Evolutionary conservation across 53 echinoderm and acorn worm species (phyloP).

Genomic region (Luidia sarsii): DNA sequence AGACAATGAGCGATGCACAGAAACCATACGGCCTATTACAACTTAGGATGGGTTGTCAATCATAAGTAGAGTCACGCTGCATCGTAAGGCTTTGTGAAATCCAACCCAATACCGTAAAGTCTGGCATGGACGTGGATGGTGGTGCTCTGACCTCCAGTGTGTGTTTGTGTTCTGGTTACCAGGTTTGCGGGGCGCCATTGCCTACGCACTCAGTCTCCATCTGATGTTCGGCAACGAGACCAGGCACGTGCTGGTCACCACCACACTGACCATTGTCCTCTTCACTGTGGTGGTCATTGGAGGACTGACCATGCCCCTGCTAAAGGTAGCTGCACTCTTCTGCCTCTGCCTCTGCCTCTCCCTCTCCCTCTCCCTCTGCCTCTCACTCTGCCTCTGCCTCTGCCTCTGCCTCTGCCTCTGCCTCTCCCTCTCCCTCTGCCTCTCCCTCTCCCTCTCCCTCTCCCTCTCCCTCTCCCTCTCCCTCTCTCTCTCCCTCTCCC

Average conservation of each 20-base stretch:
- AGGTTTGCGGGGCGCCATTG: slow-evolving; percentile 96
- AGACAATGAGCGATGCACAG: no score
- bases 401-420: background rate
- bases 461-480: background rate
- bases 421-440: background rate
- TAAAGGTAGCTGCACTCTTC: slow-evolving; percentile 65
- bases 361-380: background rate
- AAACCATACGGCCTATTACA: no score
- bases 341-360: background rate
- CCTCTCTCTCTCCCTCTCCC: background rate
- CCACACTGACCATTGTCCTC: slow-evolving; percentile 80
- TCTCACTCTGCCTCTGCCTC: background rate
- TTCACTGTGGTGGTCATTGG: slow-evolving; percentile 86
- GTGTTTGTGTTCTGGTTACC: background rate
- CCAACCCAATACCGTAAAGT: no score
- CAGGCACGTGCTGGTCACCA: slow-evolving; percentile 86
- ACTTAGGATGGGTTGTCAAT: no score
- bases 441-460: background rate
- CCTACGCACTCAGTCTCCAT: slow-evolving; percentile 94
- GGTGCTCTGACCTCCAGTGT: no score
- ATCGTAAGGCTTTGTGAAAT: no score
- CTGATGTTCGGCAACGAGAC: slow-evolving; percentile 78
- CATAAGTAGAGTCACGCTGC: no score
- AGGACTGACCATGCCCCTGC: slow-evolving; percentile 86
- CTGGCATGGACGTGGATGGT: no score